Base-by-base conservation (phyloP, 2,113 vertebrate species). In the Ceyx margarethae region DNA sequence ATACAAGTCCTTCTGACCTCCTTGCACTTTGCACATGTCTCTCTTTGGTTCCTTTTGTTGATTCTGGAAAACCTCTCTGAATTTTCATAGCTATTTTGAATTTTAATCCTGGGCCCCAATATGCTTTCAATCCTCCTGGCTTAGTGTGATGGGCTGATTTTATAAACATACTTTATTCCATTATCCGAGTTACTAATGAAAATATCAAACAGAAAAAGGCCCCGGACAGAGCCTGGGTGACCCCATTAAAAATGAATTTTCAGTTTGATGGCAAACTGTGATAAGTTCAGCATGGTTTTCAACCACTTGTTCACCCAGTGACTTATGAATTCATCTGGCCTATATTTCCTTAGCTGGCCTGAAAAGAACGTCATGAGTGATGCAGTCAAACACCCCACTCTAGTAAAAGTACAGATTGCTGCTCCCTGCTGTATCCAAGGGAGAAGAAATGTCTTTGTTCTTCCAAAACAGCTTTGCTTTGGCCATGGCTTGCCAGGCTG, bases 91-190 rank as follows among this genome's bases (percentile, higher is more conserved):
- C 57, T 78, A 65, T 95, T 91, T 93, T 94, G 87, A 71, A 83
- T 95, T 91, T 84, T 95, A 94, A 90, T 94, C 90, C 91, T 65
- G 73, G 80, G 93, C 88, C 88, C 45, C 85, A 78, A 26, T 88
- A 75, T 37, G 21, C 68, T 96, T 31, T 1, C 80, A 95, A 95
- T 94, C 94, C 89, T 91, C 80, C 88, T 75, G 88, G 90, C 91
- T 95, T 95, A 95, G 72, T 15, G n/a, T 18, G 68, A 91, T 88
- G 79, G 81, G 23, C 43, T 0, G 7, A 78, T 64, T 87, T 90
- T 93, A 74, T 88, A 91, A 95, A 90, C 80, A 83, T 28, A 61
- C 18, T 93, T 94, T 78, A 88, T 88, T 91, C 35, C 61, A 72
- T 95, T 93, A 94, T 91, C 82, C 6, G 0, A 64, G 90, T 91